These are phyloP conservation scores for Drosophila rubida DNA, from an alignment of 2,888 invertebrate species.

Conservation along the genomic window DNA sequence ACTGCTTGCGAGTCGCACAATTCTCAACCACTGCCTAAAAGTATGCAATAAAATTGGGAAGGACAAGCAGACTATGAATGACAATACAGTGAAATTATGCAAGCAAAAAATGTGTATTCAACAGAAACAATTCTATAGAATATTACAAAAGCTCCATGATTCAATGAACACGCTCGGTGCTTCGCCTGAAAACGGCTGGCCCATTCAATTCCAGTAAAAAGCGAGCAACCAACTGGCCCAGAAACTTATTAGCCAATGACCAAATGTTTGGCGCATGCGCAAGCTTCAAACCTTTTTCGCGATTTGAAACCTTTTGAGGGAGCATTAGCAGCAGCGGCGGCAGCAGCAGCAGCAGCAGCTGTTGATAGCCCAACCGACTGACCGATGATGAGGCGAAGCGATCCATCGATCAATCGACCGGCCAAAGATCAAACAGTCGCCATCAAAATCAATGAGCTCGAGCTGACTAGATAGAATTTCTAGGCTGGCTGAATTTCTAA, in stretches of 20 bases:
- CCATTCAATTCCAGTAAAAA: slow-evolving; percentile 25
- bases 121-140: too few relatives aligned
- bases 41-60: slow-evolving; percentile 9
- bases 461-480: slow-evolving; percentile 76
- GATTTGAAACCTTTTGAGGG: slow-evolving; percentile 66
- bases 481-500: slow-evolving; percentile 74
- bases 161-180: not conserved
- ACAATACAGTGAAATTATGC: too few relatives aligned
- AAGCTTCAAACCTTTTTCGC: slow-evolving; percentile 79
- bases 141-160: not conserved
- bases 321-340: slow-evolving; percentile 22
- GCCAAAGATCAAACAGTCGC: slow-evolving; percentile 75
- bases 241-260: slow-evolving; percentile 38
- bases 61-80: too few relatives aligned
- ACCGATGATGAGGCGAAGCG: slow-evolving; percentile 15
- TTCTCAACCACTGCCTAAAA: not conserved
- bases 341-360: slow-evolving; percentile 48
- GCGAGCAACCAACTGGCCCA: slow-evolving; percentile 32
- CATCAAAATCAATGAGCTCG: slow-evolving; percentile 73
- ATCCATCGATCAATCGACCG: slow-evolving; percentile 60
- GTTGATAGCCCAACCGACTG: slow-evolving; percentile 36
- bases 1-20: slow-evolving; percentile 17
- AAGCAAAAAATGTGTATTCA: too few relatives aligned
- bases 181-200: slow-evolving; percentile 13
- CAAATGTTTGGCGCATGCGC: slow-evolving; percentile 76